These are phyloP conservation scores for Ctenosaura bakeri DNA, from an alignment of 2,797 vertebrate genomes.

Conservation along the genomic window DNA sequence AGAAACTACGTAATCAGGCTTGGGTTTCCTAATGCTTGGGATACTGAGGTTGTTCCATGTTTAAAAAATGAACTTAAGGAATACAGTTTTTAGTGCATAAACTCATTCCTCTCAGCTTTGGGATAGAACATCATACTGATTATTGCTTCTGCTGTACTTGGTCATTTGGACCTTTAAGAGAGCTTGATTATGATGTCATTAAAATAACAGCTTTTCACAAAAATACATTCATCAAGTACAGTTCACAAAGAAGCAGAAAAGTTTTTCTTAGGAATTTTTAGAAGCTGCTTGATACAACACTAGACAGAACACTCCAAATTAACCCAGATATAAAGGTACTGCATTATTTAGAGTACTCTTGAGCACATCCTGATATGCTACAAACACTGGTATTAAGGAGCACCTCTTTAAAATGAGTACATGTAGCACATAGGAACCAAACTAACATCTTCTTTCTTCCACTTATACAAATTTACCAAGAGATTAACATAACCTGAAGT, in stretches of 20 bases:
- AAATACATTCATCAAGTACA: background rate
- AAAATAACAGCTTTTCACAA: background rate
- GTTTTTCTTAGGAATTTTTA: background rate
- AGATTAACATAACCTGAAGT: background rate
- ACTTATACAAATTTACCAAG: background rate
- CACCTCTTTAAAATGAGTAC: background rate
- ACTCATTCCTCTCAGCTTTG: slow-evolving; percentile 32
- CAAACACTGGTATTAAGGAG: background rate
- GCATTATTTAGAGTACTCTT: background rate
- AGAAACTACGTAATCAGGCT: background rate
- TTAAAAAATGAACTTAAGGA: slow-evolving; percentile 6
- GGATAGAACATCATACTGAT: slow-evolving; percentile 28
- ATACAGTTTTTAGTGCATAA: slow-evolving; percentile 46
- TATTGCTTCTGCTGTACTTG: background rate
- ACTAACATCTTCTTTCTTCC: too few relatives aligned
- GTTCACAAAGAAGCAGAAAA: background rate
- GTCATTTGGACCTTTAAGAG: background rate
- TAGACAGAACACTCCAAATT: background rate
- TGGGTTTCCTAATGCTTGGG: background rate
- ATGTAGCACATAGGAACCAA: background rate
- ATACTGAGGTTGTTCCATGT: background rate
- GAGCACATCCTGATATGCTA: background rate
- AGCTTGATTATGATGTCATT: background rate
- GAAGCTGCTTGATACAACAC: background rate
- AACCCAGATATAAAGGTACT: background rate